Evolutionary conservation across 53 echinoderm and acorn worm species (phyloP).

Genomic region (Holothuria scabra): DNA sequence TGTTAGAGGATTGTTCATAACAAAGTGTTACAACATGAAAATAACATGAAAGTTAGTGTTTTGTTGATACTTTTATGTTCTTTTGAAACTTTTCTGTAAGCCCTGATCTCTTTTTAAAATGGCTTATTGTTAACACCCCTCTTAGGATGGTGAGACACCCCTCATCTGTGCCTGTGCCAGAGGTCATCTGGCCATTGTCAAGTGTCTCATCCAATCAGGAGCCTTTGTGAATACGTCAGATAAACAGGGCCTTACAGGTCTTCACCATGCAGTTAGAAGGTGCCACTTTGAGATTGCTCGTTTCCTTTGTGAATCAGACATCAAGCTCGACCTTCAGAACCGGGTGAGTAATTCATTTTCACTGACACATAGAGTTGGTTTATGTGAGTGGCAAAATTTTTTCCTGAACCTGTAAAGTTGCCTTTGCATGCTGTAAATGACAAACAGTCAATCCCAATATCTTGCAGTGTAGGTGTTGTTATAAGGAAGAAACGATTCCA

Average conservation of each 20-base stretch:
- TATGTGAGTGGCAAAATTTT: no score
- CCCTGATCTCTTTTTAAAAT: background rate
- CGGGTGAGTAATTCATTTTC: slow-evolving; percentile 56
- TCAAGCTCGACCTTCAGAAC: slow-evolving; percentile 78
- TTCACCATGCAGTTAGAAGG: slow-evolving; percentile 84
- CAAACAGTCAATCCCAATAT: no score
- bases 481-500: no score
- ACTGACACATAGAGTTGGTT: no score
- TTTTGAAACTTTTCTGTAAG: no score
- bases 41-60: no score
- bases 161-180: slow-evolving; percentile 87
- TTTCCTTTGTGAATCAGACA: slow-evolving; percentile 78
- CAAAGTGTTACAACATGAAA: no score
- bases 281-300: slow-evolving; percentile 82
- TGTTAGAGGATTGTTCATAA: no score
- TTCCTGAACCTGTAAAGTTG: no score
- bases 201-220: slow-evolving; percentile 77
- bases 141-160: slow-evolving; percentile 88
- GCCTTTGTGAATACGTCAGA: slow-evolving; percentile 85
- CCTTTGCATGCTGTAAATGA: no score
- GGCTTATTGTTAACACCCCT: background rate
- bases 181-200: slow-evolving; percentile 88
- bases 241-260: slow-evolving; percentile 84
- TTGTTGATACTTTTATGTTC: no score
- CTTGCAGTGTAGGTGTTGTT: no score